Conservation (phyloP, 2,113 vertebrate genomes). For the Bubalus kerabau region DNA sequence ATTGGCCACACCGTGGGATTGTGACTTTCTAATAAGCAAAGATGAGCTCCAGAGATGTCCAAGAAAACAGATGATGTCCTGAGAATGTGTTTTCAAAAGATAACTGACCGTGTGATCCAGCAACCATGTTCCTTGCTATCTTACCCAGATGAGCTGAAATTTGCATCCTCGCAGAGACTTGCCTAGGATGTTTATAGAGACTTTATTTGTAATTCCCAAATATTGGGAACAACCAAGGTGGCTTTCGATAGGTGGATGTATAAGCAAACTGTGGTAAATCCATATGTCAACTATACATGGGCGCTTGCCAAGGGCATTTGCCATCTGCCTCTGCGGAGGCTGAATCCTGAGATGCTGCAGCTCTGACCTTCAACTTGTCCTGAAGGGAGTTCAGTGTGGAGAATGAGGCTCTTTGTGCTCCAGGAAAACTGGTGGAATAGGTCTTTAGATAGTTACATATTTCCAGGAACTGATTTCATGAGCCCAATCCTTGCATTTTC, state of each 20-base stretch:
- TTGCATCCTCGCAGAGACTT: not conserved
- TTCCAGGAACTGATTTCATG: not conserved
- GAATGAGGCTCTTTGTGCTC: not conserved
- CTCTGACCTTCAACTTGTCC: not conserved
- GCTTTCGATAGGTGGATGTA: not conserved
- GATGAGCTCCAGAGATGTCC: not conserved
- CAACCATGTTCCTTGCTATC: not conserved
- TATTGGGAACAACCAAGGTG: not conserved
- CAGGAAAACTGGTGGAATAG: not conserved
- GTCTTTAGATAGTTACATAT: not conserved
- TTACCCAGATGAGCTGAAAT: not conserved
- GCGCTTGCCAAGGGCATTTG: not conserved
- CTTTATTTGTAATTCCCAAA: not conserved
- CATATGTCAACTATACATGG: not conserved
- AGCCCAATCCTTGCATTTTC: not conserved
- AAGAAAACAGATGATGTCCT: not conserved
- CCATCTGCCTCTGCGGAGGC: not conserved
- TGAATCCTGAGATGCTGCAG: not conserved
- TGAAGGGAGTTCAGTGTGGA: not conserved
- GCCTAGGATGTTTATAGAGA: not conserved
- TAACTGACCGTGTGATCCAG: not conserved
- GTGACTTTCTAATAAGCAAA: not conserved
- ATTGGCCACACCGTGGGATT: accelerated
- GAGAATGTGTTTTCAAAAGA: not conserved
- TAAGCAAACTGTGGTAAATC: not conserved